Conservation (phyloP, 1,140 invertebrate species). For the Wiebesia pumilae region DNA sequence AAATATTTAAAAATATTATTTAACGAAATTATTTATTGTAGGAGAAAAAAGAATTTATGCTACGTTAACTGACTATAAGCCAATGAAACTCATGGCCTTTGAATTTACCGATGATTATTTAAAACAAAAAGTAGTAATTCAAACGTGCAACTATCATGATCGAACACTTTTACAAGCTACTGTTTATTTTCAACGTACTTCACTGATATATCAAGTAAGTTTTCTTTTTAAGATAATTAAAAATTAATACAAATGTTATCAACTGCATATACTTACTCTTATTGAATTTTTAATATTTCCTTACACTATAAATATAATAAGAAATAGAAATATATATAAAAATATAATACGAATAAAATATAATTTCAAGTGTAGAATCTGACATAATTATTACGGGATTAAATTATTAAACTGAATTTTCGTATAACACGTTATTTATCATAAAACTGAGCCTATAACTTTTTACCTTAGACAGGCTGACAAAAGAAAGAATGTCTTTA, state of each 20-base stretch:
- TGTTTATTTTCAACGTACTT: slow-evolving; percentile 57
- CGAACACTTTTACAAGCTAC: slow-evolving; percentile 59
- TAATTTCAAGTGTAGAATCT: no score
- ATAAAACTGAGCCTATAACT: no score
- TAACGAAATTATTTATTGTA: slow-evolving; percentile 27
- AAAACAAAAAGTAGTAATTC: slow-evolving; percentile 62
- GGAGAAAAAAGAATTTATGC: slow-evolving; percentile 59
- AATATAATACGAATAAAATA: no score
- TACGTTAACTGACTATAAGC: slow-evolving; percentile 59
- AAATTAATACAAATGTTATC: neutral
- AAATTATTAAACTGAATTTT: no score
- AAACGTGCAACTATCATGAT: slow-evolving; percentile 58
- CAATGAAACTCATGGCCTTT: slow-evolving; percentile 58
- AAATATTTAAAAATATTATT: slow-evolving; percentile 34
- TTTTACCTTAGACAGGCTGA: no score
- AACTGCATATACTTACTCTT: no score
- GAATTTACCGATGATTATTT: slow-evolving; percentile 61
- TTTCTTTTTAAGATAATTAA: neutral
- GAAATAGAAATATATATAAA: no score
- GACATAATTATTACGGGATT: no score
- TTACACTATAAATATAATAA: no score
- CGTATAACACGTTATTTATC: no score
- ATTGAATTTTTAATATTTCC: no score
- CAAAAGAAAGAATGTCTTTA: no score
- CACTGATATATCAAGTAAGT: slow-evolving; percentile 65